phyloP scores from a whole-genome alignment of 2,888 invertebrate genomes.

The Drosophila macrospina region DNA sequence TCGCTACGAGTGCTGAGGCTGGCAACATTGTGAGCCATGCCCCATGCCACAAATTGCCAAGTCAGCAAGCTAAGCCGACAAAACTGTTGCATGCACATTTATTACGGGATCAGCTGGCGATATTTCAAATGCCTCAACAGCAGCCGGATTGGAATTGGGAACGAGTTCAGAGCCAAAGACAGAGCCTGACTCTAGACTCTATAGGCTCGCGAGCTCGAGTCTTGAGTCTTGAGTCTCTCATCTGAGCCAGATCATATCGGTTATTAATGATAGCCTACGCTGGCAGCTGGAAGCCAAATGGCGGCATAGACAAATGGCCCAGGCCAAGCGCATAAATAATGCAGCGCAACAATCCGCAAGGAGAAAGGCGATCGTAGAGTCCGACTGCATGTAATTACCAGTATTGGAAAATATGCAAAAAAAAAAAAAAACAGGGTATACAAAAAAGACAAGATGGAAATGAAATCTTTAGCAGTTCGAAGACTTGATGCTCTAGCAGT shows the following conservation, averaged over 20 bases:
- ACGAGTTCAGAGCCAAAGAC: slow-evolving; percentile 51
- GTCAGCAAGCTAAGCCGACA: slow-evolving; percentile 45
- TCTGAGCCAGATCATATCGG: slow-evolving; percentile 79
- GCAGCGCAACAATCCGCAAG: slow-evolving; percentile 19
- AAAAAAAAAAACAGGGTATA: neutral
- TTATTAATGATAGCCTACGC: slow-evolving; percentile 82
- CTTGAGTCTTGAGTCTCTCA: neutral
- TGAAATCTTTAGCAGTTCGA: neutral
- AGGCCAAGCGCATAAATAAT: slow-evolving; percentile 70
- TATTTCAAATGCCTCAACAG: slow-evolving; percentile 68
- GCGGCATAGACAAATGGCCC: slow-evolving; percentile 75
- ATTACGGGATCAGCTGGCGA: slow-evolving; percentile 71
- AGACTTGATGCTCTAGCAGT: neutral
- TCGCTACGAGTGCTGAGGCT: slow-evolving; percentile 29
- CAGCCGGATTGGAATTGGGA: slow-evolving; percentile 46
- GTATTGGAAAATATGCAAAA: slow-evolving; percentile 55
- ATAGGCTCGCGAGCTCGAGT: neutral
- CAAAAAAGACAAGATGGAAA: neutral
- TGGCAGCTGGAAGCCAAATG: slow-evolving; percentile 83
- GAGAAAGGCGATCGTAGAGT: slow-evolving; percentile 71
- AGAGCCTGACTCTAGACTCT: neutral
- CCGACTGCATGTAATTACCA: slow-evolving; percentile 52
- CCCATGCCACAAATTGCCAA: slow-evolving; percentile 9
- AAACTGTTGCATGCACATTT: slow-evolving; percentile 65
- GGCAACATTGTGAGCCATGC: slow-evolving; percentile 41